Conservation (phyloP, 1,140 invertebrate genomes). For the Bombus impatiens region DNA sequence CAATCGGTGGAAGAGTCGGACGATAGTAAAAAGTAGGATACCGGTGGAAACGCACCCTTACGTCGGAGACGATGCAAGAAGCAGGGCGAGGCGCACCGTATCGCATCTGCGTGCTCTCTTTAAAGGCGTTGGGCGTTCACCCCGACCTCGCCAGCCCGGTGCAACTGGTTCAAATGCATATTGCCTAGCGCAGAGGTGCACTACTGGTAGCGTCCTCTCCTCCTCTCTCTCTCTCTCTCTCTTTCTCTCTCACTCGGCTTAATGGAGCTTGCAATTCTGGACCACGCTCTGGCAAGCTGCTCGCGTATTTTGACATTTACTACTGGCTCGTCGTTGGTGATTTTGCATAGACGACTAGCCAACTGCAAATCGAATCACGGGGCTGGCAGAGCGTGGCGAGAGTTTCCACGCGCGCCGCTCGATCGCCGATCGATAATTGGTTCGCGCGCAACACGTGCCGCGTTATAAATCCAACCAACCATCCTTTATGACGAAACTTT, state of each 20-base stretch:
- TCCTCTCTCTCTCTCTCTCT: neutral
- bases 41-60: constrained; percentile 70
- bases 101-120: constrained; percentile 75
- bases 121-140: constrained; percentile 81
- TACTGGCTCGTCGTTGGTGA: constrained; percentile 13
- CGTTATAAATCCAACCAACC: neutral
- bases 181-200: constrained; percentile 74
- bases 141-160: constrained; percentile 79
- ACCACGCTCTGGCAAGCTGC: constrained; percentile 40
- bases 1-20: neutral
- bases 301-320: constrained; percentile 61
- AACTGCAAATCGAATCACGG: constrained; percentile 34
- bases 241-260: constrained; percentile 12
- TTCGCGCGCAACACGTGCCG: neutral
- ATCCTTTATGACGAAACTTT: constrained; percentile 24
- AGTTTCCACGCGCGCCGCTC: neutral
- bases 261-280: constrained; percentile 69
- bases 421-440: neutral
- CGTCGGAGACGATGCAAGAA: constrained; percentile 72
- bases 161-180: constrained; percentile 80
- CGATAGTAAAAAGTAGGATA: neutral
- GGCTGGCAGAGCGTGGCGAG: constrained; percentile 14
- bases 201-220: constrained; percentile 70
- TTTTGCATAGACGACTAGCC: constrained; percentile 41
- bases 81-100: constrained; percentile 67